A percentile compares a stretch with the other conserved stretches of the same genome.
phyloP scores from a whole-genome alignment of 2,113 vertebrate species.

The Pelmatolapia mariae region DNA sequence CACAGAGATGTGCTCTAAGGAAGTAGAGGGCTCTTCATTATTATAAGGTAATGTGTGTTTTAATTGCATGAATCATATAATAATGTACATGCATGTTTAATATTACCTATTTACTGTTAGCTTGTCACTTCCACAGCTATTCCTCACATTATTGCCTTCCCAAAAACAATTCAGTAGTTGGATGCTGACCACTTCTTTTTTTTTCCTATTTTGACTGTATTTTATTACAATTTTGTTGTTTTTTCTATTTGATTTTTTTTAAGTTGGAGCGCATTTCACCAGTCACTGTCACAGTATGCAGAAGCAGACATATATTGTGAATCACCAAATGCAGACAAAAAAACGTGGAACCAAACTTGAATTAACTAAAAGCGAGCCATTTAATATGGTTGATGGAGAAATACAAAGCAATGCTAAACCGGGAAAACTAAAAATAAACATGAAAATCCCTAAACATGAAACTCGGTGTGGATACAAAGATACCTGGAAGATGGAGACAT shows the following conservation, averaged over 20 bases:
- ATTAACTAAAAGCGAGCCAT: background rate
- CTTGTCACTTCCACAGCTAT: background rate
- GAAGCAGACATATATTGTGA: background rate
- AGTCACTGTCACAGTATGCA: background rate
- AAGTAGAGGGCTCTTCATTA: background rate
- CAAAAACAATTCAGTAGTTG: background rate
- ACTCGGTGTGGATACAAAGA: background rate
- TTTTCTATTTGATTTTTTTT: background rate
- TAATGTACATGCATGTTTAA: background rate
- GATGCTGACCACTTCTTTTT: background rate
- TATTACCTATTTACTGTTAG: background rate
- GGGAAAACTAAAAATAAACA: background rate
- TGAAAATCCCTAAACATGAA: background rate
- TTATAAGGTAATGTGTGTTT: background rate
- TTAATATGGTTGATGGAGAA: background rate
- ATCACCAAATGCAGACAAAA: background rate
- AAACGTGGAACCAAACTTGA: background rate
- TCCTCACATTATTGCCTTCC: background rate
- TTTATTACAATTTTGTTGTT: background rate
- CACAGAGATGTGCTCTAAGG: background rate
- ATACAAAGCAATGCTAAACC: background rate
- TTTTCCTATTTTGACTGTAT: background rate
- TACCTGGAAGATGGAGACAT: background rate
- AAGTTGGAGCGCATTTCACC: background rate
- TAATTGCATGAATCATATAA: background rate